A percentile compares a stretch with the other conserved stretches of the same genome.
phyloP scores from a whole-genome alignment of 2,797 vertebrate genomes.

The Enteromius treurensis region DNA sequence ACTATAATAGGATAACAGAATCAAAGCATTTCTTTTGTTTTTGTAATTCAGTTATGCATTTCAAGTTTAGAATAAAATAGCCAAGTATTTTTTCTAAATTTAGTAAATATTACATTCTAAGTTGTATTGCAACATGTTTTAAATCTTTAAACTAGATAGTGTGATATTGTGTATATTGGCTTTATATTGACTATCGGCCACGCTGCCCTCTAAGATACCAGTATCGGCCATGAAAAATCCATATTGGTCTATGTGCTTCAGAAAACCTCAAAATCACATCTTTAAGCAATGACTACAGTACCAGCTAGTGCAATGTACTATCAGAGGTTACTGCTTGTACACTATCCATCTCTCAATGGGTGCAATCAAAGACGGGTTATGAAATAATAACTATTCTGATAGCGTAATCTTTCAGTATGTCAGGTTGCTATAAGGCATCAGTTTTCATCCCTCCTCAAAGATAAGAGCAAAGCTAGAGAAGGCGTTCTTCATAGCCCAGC shows the following conservation, averaged over 20 bases:
- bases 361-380: slow-evolving; percentile 39
- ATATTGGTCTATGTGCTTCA: neutral
- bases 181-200: neutral
- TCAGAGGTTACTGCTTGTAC: slow-evolving; percentile 20
- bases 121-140: neutral
- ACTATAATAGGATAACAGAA: neutral
- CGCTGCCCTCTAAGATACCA: neutral
- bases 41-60: neutral
- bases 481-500: slow-evolving; percentile 27
- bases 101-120: neutral
- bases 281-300: slow-evolving; percentile 4
- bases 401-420: slow-evolving; percentile 40
- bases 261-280: slow-evolving; percentile 22
- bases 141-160: neutral
- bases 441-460: slow-evolving; percentile 37
- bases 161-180: neutral
- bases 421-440: slow-evolving; percentile 34
- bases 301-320: slow-evolving; percentile 21
- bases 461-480: slow-evolving; percentile 23
- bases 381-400: slow-evolving; percentile 48
- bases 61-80: neutral
- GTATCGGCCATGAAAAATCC: neutral
- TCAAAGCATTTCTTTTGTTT: neutral
- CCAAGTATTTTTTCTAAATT: neutral
- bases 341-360: slow-evolving; percentile 35